phyloP scores from a whole-genome alignment of 2,797 vertebrate species.

The Phrynocephalus guinanensis region DNA sequence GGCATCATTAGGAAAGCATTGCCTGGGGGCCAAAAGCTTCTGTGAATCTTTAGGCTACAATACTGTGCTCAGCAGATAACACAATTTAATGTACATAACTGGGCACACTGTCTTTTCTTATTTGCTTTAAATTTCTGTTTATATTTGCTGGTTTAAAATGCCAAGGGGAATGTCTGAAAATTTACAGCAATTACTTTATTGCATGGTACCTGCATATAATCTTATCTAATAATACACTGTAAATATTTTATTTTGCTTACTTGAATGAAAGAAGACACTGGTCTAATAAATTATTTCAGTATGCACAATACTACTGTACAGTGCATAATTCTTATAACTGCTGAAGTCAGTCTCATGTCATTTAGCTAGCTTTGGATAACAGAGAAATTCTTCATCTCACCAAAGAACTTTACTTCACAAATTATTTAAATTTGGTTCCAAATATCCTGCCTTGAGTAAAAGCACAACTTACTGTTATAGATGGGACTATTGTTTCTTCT shows the following conservation, averaged over 20 bases:
- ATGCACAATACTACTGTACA: neutral
- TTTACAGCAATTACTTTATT: neutral
- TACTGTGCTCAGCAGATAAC: neutral
- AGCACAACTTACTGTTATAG: no score
- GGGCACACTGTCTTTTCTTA: neutral
- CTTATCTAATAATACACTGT: neutral
- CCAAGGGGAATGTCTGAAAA: neutral
- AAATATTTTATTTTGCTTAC: slow-evolving; percentile 10
- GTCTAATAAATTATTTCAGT: slow-evolving; percentile 23
- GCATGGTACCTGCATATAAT: slow-evolving; percentile 8
- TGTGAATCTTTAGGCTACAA: neutral
- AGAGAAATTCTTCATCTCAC: neutral
- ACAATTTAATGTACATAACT: neutral
- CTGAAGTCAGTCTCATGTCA: slow-evolving; percentile 3
- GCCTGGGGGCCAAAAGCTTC: neutral
- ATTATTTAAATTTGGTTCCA: neutral
- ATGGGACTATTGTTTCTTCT: no score
- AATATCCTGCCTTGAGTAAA: neutral
- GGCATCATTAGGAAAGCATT: neutral
- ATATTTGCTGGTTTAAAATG: slow-evolving; percentile 1
- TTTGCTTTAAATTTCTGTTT: neutral
- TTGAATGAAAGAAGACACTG: neutral
- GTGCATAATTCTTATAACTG: slow-evolving; percentile 19
- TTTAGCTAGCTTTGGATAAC: slow-evolving; percentile 29
- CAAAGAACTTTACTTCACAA: neutral